Evolutionary conservation across 92 coral and sea anemone genomes (phyloP), one percentile per base, ranked within the genome.

Genomic region (Micromussa lordhowensis): DNA sequence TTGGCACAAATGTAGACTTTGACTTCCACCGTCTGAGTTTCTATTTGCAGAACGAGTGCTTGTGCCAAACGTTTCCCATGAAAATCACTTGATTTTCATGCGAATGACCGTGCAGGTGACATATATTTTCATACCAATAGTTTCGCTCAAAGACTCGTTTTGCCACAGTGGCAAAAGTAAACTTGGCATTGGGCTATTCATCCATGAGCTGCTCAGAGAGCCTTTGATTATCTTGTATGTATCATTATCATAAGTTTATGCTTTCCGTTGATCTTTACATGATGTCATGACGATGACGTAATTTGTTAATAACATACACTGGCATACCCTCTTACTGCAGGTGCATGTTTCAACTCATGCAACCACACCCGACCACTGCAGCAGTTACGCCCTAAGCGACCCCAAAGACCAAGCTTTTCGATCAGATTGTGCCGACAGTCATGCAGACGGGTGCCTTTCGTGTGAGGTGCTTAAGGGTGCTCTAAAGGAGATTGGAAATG

Each of bases 401-500:
- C 74, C 84, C 30, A 84, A 77, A 51, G 82, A 84, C 4, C 69
- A 68, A 30, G 19, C 12, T 61, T 63, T 84, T 22, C n/a, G 80
- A n/a, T 57, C n/a, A 21, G 79, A 29, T 4, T 90, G 92, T 32
- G 82, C 53, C 51, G 86, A 85, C 75, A 36, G 22, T 32, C 92
- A 85, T 61, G 80, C 79, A 31, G 58, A 85, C 72, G 71, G 75
- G 71, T 78, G 92, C 40, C 68, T 82, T 24, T 82, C 83, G 73
- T 90, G 92, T 79, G 90, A 70, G 44, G 57, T 66, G 24, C 30
- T 85, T 21, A 85, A 90, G 77, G 48, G 72, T 32, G 81, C 61
- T 68, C 13, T 90, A 21, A 85, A 15, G 77, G 78, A 85, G 34
- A 40, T 89, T 68, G 68, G 75, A 68, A 28, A 55, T 53, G 76